Base-by-base conservation (phyloP, 2,797 vertebrate genomes). In the Vultur gryphus region DNA sequence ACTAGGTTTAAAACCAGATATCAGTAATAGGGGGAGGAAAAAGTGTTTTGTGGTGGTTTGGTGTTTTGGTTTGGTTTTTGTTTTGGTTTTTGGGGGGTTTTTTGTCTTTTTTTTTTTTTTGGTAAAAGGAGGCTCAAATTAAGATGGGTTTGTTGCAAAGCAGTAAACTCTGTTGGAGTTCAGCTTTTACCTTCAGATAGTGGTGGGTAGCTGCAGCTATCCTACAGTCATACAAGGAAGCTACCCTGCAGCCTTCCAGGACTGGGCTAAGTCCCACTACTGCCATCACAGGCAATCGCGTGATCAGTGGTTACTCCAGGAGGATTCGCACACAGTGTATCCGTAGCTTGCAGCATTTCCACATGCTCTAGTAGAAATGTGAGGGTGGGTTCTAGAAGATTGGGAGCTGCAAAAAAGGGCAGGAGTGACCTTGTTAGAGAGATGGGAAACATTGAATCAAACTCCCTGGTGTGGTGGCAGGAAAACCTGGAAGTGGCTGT, bases 21-120 rank as follows among this genome's bases (percentile, higher is more conserved):
- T 7, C 2, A 5, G 6, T 75, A n/a, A 19, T 55, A 23, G 23
- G 35, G 20, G 26, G 2, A 4, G 4, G 6, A 11, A 2, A 3
- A 41, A 7, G 87, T 49, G 13, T 14, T 58, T 39, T 61, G 16
- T 57, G 16, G 29, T 66, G 14, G 29, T 79, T 41, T 55, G 35
- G 16, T n/a, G 57, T 15, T 37, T 37, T 37, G 37, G 6, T 29
- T 24, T 13, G 11, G 10, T 37, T 7, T 12, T 33, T 54, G 52
- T 15, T 24, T 29, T 31, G 11, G 4, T 66, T 54, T 54, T 11
- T 52, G 29, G 37, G 37, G 37, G 37, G 10, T 31, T 41, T 26
- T 9, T 10, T 33, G 37, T 37, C 37, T 33, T 39, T 14, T 4
- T n/a, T 44, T 39, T 28, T n/a, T 70, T 52, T 33, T 37, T 37